Conservation (phyloP, 2,797 vertebrate genomes). For the Bradypus variegatus region DNA sequence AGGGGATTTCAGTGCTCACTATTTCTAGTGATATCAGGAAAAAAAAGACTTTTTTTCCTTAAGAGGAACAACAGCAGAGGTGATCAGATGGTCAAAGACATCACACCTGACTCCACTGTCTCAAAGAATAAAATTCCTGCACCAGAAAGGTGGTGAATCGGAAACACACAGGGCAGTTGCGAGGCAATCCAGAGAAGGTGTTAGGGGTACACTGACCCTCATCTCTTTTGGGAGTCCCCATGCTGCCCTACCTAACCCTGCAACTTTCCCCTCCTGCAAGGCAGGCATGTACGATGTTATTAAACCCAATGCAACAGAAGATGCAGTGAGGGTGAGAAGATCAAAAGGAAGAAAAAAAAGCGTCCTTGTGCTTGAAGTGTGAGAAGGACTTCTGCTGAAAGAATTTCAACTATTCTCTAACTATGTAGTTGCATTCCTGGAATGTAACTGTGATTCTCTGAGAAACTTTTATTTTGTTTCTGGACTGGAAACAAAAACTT, state of each 20-base stretch:
- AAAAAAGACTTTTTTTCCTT: not conserved
- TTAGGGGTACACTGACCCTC: too few species aligned
- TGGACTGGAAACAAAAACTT: not conserved
- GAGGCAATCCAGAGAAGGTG: not conserved
- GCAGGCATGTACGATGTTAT: too few species aligned
- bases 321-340: not conserved
- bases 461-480: not conserved
- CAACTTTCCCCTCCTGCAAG: not conserved
- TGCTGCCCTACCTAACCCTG: too few species aligned
- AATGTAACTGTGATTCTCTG: not conserved
- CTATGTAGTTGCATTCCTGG: not conserved
- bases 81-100: not conserved
- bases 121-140: not conserved
- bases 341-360: not conserved
- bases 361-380: not conserved
- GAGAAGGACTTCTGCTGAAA: not conserved
- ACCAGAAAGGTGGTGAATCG: not conserved
- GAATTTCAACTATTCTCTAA: not conserved
- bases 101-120: not conserved
- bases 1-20: not conserved
- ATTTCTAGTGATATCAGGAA: not conserved
- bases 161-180: not conserved
- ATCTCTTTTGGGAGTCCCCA: too few species aligned
- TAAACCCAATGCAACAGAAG: not conserved
- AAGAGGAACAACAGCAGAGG: not conserved